phyloP scores from a whole-genome alignment of 2,113 vertebrate genomes.

The Pseudorhombus dupliciocellatus region DNA sequence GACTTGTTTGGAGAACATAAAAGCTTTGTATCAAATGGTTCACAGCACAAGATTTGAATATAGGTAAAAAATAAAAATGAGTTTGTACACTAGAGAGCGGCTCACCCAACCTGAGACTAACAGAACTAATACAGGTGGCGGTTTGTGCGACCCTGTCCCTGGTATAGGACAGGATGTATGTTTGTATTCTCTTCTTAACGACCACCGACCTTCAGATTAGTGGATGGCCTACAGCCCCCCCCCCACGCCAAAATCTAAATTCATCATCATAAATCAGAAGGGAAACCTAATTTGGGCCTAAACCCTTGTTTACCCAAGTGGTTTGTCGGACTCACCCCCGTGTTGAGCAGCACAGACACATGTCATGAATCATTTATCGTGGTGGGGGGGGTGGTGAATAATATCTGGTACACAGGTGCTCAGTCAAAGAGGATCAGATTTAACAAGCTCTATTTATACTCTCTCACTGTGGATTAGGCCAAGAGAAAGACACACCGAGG shows the following conservation, averaged over 20 bases:
- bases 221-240: neutral
- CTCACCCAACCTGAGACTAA: too few species aligned
- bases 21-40: neutral
- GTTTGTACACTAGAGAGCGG: too few species aligned
- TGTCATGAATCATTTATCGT: slow-evolving; percentile 48
- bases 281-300: slow-evolving; percentile 15
- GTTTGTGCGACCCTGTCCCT: too few species aligned
- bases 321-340: slow-evolving; percentile 18
- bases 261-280: slow-evolving; percentile 10
- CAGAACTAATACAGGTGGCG: too few species aligned
- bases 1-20: neutral
- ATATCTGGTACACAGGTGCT: slow-evolving; percentile 71
- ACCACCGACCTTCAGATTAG: neutral
- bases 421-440: slow-evolving; percentile 77
- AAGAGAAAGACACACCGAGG: slow-evolving; percentile 44
- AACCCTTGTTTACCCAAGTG: slow-evolving; percentile 30
- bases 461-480: slow-evolving; percentile 69
- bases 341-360: slow-evolving; percentile 36
- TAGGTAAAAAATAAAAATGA: too few species aligned
- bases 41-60: neutral
- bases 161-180: too few species aligned
- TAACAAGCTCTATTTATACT: slow-evolving; percentile 78
- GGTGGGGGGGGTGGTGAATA: slow-evolving; percentile 38
- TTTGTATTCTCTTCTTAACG: neutral
- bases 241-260: slow-evolving; percentile 1